Evolutionary conservation across 2,113 vertebrate species (phyloP).

Genomic region (Mohoua ochrocephala): DNA sequence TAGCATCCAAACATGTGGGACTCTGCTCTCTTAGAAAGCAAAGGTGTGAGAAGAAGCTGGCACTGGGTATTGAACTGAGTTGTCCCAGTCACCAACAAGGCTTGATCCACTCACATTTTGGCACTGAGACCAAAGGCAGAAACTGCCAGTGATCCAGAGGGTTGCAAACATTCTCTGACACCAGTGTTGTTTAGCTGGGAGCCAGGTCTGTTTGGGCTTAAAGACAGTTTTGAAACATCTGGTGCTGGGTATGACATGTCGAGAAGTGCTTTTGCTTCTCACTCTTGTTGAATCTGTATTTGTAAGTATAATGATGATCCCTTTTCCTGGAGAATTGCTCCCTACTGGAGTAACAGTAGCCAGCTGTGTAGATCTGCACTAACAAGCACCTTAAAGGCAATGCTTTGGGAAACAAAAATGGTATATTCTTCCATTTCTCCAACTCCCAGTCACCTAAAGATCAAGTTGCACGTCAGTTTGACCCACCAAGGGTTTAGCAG

Average conservation of each 20-base stretch:
- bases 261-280: neutral
- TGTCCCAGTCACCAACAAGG: neutral
- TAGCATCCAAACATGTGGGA: neutral
- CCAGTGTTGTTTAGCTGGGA: accelerated
- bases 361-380: neutral
- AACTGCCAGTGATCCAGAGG: neutral
- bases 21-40: neutral
- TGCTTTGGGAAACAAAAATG: neutral
- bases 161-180: neutral
- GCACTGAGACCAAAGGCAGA: neutral
- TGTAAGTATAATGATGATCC: neutral
- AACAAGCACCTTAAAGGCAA: neutral
- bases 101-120: neutral
- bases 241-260: neutral
- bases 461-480: neutral
- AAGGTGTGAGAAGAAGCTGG: neutral
- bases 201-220: neutral
- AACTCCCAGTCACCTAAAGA: neutral
- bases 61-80: neutral
- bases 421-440: neutral
- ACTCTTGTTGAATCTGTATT: neutral
- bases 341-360: neutral
- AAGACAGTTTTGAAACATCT: neutral
- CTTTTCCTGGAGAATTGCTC: neutral
- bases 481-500: neutral